Evolutionary conservation across 2,797 vertebrate genomes (phyloP).

Genomic region (Eupleurogrammus muticus): DNA sequence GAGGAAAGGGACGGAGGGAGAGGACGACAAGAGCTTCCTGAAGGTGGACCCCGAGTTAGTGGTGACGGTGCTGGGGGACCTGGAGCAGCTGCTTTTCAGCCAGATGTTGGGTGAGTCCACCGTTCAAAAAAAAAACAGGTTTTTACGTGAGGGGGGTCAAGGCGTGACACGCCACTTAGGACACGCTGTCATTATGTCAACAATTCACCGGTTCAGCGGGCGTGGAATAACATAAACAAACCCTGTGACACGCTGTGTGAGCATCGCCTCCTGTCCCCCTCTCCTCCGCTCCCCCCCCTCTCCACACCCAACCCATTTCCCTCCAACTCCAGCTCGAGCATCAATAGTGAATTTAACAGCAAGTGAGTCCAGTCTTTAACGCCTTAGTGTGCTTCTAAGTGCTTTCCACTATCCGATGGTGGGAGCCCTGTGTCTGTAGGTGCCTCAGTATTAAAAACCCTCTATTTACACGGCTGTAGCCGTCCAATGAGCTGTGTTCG

Average conservation of each 20-base stretch:
- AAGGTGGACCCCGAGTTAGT: slow-evolving; percentile 98
- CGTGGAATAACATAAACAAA: slow-evolving; percentile 10
- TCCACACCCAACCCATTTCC: slow-evolving; percentile 62
- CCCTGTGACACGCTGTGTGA: not conserved
- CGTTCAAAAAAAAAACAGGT: not conserved
- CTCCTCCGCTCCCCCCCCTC: not conserved
- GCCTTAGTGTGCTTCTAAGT: slow-evolving; percentile 43
- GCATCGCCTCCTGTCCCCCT: not conserved
- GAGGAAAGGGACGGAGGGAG: slow-evolving; percentile 79
- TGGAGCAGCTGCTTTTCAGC: slow-evolving; percentile 98
- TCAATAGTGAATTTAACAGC: slow-evolving; percentile 68
- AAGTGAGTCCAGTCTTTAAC: slow-evolving; percentile 61
- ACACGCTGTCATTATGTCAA: not conserved
- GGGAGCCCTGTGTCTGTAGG: slow-evolving; percentile 15
- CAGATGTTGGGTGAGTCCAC: slow-evolving; percentile 94
- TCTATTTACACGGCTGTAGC: slow-evolving; percentile 23
- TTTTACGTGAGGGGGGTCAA: slow-evolving; percentile 19
- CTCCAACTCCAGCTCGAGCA: slow-evolving; percentile 44
- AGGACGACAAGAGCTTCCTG: slow-evolving; percentile 92
- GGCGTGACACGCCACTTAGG: slow-evolving; percentile 4
- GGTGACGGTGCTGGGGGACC: slow-evolving; percentile 95
- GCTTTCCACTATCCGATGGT: slow-evolving; percentile 15
- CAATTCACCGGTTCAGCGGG: slow-evolving; percentile 7
- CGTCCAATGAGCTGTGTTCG: slow-evolving; percentile 11
- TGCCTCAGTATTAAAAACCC: slow-evolving; percentile 1